These are phyloP conservation scores for Prunella strophiata DNA, from an alignment of 2,797 vertebrate species.

Conservation along the genomic window DNA sequence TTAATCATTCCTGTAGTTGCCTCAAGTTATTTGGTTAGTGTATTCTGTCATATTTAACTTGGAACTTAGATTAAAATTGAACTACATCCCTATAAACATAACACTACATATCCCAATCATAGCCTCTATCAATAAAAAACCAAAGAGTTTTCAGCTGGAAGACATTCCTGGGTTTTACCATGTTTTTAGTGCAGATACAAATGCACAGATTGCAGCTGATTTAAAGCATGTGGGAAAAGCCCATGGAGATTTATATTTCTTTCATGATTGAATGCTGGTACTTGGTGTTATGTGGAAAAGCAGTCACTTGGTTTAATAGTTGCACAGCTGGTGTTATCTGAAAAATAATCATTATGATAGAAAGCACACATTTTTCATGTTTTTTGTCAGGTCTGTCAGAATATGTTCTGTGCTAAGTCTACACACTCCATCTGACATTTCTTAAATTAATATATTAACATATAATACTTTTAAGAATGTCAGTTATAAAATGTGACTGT, in stretches of 20 bases:
- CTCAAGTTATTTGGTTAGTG: not conserved
- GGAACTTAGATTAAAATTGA: constrained; percentile 9
- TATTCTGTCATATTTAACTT: not conserved
- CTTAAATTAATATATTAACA: constrained; percentile 65
- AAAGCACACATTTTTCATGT: constrained; percentile 73
- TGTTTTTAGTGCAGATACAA: constrained; percentile 59
- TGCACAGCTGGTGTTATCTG: constrained; percentile 79
- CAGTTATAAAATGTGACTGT: constrained; percentile 44
- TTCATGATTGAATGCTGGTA: constrained; percentile 79
- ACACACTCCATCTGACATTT: constrained; percentile 59
- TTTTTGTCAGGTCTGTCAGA: constrained; percentile 77
- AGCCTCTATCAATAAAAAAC: constrained; percentile 17
- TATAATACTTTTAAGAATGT: constrained; percentile 60
- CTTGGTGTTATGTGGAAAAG: constrained; percentile 70
- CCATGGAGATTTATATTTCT: constrained; percentile 78
- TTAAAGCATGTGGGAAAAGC: constrained; percentile 80
- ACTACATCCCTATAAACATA: not conserved
- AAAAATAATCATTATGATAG: constrained; percentile 77
- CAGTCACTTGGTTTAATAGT: constrained; percentile 67
- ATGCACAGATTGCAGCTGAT: constrained; percentile 81
- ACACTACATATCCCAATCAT: not conserved
- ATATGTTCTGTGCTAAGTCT: constrained; percentile 69
- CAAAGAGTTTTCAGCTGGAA: constrained; percentile 59
- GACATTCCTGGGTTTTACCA: constrained; percentile 28
- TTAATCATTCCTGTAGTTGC: not conserved